These are phyloP conservation scores for Xestoiulus laeticollis DNA, from an alignment of 2,888 invertebrate genomes.

Conservation along the genomic window DNA sequence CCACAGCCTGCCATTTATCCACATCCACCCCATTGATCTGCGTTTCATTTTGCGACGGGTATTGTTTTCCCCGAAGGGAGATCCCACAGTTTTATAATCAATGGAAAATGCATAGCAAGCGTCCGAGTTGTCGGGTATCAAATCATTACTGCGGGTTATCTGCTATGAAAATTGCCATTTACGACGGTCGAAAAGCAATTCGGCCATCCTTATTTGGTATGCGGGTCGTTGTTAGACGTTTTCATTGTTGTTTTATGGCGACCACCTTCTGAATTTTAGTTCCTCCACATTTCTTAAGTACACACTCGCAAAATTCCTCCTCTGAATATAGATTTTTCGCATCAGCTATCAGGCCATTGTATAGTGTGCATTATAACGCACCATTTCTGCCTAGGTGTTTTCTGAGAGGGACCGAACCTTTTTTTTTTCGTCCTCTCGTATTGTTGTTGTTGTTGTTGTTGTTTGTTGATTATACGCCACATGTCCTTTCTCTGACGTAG, in stretches of 20 bases:
- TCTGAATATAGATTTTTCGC: conserved; percentile 43
- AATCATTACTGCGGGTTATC: conserved; percentile 43
- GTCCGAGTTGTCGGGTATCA: conserved; percentile 22
- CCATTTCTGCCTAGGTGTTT: conserved; percentile 16
- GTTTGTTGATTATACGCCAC: background rate
- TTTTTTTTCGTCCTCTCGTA: background rate
- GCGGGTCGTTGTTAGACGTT: conserved; percentile 21
- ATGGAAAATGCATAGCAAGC: conserved; percentile 15
- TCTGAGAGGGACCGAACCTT: background rate
- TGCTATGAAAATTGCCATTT: conserved; percentile 40
- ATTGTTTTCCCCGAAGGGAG: conserved; percentile 34
- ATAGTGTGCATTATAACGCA: conserved; percentile 27
- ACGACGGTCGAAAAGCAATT: conserved; percentile 43
- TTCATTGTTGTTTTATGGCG: conserved; percentile 43
- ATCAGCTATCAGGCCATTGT: background rate
- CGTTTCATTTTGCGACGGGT: conserved; percentile 1
- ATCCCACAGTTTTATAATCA: conserved; percentile 13
- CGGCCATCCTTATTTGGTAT: conserved; percentile 39
- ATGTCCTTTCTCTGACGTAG: background rate
- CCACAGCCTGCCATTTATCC: background rate
- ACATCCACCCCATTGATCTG: background rate
- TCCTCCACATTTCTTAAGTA: background rate
- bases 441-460: conserved; percentile 2
- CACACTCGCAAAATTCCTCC: conserved; percentile 30
- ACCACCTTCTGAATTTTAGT: conserved; percentile 33